phyloP scores from a whole-genome alignment of 2,113 vertebrate genomes.

The Neogobius melanostomus region DNA sequence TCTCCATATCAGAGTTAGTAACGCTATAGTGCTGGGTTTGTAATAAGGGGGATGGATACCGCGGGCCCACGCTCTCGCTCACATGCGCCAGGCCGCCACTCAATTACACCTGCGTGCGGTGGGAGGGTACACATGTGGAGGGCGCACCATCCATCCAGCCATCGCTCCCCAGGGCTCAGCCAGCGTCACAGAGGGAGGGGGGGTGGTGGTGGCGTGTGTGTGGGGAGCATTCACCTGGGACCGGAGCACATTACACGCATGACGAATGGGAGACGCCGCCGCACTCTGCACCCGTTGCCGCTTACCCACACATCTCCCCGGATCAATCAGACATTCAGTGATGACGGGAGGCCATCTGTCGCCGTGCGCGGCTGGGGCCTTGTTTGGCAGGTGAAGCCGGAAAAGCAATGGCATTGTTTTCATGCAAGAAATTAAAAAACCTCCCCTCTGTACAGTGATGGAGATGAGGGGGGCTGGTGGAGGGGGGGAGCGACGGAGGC shows the following conservation, averaged over 20 bases:
- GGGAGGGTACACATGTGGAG: slow-evolving; percentile 69
- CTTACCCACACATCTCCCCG: slow-evolving; percentile 53
- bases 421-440: slow-evolving; percentile 78
- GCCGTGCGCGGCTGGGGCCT: slow-evolving; percentile 59
- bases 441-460: slow-evolving; percentile 72
- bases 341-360: slow-evolving; percentile 82
- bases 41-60: slow-evolving; percentile 69
- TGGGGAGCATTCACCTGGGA: slow-evolving; percentile 56
- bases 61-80: slow-evolving; percentile 51
- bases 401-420: slow-evolving; percentile 78
- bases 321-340: slow-evolving; percentile 81
- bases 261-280: slow-evolving; percentile 62
- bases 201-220: slow-evolving; percentile 31
- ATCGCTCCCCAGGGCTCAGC: slow-evolving; percentile 55
- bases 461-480: slow-evolving; percentile 65
- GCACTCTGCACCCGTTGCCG: slow-evolving; percentile 11
- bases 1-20: slow-evolving; percentile 33
- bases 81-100: slow-evolving; percentile 52
- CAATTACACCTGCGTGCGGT: slow-evolving; percentile 70
- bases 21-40: slow-evolving; percentile 51
- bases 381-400: slow-evolving; percentile 78
- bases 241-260: slow-evolving; percentile 68
- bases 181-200: slow-evolving; percentile 37
- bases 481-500: slow-evolving; percentile 55
- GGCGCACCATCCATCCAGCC: slow-evolving; percentile 68